Percentiles rank a stretch among this genome's conserved stretches.
Evolutionary conservation across 2,797 vertebrate species (phyloP).

Genomic region (Peromyscus attwateri): DNA sequence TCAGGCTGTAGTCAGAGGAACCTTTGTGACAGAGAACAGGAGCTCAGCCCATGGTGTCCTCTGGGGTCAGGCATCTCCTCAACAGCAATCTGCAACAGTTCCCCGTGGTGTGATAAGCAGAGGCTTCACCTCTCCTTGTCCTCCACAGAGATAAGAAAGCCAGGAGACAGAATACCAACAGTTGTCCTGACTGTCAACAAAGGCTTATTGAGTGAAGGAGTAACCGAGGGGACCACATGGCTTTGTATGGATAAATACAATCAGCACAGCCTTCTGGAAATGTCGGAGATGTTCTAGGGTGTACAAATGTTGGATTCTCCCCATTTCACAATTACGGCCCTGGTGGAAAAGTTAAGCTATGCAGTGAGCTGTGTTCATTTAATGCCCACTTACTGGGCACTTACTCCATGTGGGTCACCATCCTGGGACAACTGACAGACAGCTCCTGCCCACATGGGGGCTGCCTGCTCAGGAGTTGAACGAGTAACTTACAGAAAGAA

Average conservation of each 20-base stretch:
- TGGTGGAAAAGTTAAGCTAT: too few relatives aligned
- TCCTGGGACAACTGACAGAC: background rate
- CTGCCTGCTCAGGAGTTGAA: background rate
- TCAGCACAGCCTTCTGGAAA: background rate
- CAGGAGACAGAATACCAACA: background rate
- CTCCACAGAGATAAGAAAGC: background rate
- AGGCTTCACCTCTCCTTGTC: background rate
- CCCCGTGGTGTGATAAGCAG: background rate
- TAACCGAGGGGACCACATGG: background rate
- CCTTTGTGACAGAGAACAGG: background rate
- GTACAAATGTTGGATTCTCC: background rate
- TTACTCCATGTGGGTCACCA: background rate
- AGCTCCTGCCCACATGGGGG: background rate
- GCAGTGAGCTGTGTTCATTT: background rate
- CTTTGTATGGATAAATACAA: background rate
- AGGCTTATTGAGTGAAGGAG: background rate
- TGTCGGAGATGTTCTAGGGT: background rate
- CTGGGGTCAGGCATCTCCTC: conserved; percentile 5
- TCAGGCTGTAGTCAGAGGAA: background rate
- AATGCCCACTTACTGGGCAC: background rate
- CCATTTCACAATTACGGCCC: background rate
- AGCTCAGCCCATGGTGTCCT: background rate
- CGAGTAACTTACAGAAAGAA: background rate
- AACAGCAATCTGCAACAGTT: conserved; percentile 24
- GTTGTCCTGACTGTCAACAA: background rate